Percentiles rank a stretch among this genome's conserved stretches.
Conservation (phyloP, 2,797 vertebrate genomes). For the Bufotes viridis region DNA sequence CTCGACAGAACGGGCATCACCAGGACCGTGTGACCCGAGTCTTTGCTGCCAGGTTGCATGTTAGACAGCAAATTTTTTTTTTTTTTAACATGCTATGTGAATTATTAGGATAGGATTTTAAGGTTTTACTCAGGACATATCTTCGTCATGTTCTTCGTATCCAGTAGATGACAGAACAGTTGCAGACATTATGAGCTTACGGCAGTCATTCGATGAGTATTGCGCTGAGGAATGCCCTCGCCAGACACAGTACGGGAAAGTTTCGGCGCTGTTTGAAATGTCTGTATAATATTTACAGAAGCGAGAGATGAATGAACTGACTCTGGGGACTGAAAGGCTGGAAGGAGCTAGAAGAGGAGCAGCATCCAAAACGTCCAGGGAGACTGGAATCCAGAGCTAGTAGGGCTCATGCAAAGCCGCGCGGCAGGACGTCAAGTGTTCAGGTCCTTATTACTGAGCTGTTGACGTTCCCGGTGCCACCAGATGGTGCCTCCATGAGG, state of each 20-base stretch:
- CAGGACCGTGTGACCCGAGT: constrained; percentile 16
- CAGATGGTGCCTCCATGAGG: neutral
- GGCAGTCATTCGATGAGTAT: neutral
- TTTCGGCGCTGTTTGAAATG: constrained; percentile 55
- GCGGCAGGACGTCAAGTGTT: neutral
- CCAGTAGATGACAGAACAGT: neutral
- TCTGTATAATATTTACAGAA: constrained; percentile 56
- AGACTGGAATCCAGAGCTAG: too few relatives aligned
- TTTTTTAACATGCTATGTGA: neutral
- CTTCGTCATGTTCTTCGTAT: neutral
- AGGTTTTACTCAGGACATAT: neutral
- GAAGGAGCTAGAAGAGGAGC: neutral
- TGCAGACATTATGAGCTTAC: constrained; percentile 11
- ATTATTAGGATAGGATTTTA: neutral
- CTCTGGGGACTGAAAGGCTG: constrained; percentile 19
- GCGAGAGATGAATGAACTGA: constrained; percentile 53
- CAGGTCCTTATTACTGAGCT: neutral
- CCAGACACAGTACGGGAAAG: constrained; percentile 22
- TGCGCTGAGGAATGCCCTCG: constrained; percentile 19
- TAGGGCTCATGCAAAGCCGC: neutral
- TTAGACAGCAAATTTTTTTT: neutral
- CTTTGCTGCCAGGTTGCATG: neutral
- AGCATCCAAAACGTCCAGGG: neutral
- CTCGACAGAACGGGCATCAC: constrained; percentile 6
- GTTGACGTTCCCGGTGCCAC: neutral